Evolutionary conservation across 2,888 invertebrate genomes (phyloP).

Genomic region (Polymixis lichenea): DNA sequence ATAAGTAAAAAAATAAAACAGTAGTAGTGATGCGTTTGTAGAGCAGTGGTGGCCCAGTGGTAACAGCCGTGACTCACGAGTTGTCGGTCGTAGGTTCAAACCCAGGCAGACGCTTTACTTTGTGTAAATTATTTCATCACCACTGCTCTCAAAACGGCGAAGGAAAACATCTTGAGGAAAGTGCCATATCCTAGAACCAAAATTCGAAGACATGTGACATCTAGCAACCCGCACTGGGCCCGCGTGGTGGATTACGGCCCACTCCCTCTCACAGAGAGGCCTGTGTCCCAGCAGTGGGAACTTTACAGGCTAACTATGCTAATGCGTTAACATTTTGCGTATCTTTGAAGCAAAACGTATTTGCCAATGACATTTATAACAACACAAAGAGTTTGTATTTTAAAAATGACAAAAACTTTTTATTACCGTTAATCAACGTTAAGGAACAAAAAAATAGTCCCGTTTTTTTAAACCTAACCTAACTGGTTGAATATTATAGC

Average conservation of each 20-base stretch:
- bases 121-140: too few species aligned
- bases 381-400: background rate
- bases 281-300: background rate
- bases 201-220: too few species aligned
- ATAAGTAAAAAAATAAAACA: too few species aligned
- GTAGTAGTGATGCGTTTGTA: too few species aligned
- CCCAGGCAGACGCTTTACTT: too few species aligned
- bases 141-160: too few species aligned
- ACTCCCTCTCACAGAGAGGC: background rate
- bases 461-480: background rate
- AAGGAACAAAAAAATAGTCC: background rate
- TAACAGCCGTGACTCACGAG: too few species aligned
- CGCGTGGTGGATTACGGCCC: background rate
- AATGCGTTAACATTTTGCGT: background rate
- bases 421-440: background rate
- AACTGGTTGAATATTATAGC: conserved; percentile 12
- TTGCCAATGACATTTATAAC: background rate
- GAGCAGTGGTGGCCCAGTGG: background rate
- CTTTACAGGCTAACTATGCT: background rate
- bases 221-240: too few species aligned
- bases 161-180: too few species aligned
- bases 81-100: too few species aligned
- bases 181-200: too few species aligned
- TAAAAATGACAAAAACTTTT: background rate
- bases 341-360: background rate